phyloP scores from a whole-genome alignment of 37 sponge, comb jelly and placozoan genomes.

The Dysidea cf. avara region DNA sequence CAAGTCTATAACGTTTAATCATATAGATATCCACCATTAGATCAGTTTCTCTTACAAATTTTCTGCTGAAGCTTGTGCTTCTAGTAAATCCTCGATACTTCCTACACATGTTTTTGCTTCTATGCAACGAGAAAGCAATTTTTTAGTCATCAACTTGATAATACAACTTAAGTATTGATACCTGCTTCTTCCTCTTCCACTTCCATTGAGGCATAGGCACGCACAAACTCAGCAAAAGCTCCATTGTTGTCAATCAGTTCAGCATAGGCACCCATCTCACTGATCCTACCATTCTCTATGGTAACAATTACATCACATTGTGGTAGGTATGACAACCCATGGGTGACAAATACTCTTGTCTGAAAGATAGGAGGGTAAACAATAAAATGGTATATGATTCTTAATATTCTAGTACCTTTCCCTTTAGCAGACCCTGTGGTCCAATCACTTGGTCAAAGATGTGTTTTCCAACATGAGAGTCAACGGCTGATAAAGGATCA shows the following conservation, averaged over 20 bases:
- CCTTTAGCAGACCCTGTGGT: slow-evolving; percentile 88
- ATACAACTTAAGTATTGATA: no score
- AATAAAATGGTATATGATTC: neutral
- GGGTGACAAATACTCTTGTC: slow-evolving; percentile 88
- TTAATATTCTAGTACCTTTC: no score
- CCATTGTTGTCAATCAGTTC: slow-evolving; percentile 85
- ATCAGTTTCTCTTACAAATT: no score
- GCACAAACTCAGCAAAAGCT: slow-evolving; percentile 81
- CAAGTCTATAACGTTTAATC: no score
- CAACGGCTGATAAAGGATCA: slow-evolving; percentile 97
- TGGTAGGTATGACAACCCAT: slow-evolving; percentile 85
- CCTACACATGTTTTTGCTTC: no score
- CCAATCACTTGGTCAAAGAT: slow-evolving; percentile 97
- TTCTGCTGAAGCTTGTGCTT: no score
- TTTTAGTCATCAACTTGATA: no score
- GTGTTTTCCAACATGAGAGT: slow-evolving; percentile 99
- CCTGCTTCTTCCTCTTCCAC: no score
- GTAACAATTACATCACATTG: slow-evolving; percentile 87
- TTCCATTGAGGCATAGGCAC: slow-evolving; percentile 29
- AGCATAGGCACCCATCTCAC: slow-evolving; percentile 83
- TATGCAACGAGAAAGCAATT: no score
- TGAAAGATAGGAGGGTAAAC: neutral
- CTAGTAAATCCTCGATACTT: no score
- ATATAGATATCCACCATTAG: no score
- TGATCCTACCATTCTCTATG: slow-evolving; percentile 75